Evolutionary conservation across 2,113 vertebrate species (phyloP).

Genomic region (Gobiocypris rarus): DNA sequence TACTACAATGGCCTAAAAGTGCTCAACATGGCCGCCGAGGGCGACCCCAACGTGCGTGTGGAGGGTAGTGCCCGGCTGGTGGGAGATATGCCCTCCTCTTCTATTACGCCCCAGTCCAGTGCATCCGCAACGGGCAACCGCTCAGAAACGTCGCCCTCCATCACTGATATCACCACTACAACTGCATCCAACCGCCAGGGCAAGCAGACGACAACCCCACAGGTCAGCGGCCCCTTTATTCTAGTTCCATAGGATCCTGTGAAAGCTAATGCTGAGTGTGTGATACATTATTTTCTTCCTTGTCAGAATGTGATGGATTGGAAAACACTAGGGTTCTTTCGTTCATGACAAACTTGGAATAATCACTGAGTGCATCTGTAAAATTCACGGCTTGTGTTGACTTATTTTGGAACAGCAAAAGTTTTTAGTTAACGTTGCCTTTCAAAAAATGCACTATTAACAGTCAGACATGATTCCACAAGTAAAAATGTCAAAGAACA

Average conservation of each 20-base stretch:
- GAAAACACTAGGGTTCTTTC: background rate
- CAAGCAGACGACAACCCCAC: conserved; percentile 84
- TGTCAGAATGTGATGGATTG: conserved; percentile 1
- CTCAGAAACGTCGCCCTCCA: conserved; percentile 92
- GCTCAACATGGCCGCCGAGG: conserved; percentile 99
- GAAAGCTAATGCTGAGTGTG: background rate
- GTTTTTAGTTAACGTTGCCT: background rate
- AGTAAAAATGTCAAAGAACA: background rate
- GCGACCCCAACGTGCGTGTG: conserved; percentile 92
- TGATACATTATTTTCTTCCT: background rate
- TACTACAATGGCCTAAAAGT: conserved; percentile 99
- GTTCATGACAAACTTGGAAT: background rate
- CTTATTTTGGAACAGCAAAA: background rate
- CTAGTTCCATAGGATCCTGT: background rate
- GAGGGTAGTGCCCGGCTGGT: conserved; percentile 96
- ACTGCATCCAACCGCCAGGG: conserved; percentile 91
- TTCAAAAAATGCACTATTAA: background rate
- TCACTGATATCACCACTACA: conserved; percentile 96
- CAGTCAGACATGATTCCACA: background rate
- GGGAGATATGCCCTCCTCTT: conserved; percentile 96
- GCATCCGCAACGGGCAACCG: conserved; percentile 95
- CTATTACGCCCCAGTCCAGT: conserved; percentile 97
- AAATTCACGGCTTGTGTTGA: no score
- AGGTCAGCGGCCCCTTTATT: conserved; percentile 70
- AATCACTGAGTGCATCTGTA: no score